Conservation (phyloP, 1,140 invertebrate genomes). For the Dryas iulia region DNA sequence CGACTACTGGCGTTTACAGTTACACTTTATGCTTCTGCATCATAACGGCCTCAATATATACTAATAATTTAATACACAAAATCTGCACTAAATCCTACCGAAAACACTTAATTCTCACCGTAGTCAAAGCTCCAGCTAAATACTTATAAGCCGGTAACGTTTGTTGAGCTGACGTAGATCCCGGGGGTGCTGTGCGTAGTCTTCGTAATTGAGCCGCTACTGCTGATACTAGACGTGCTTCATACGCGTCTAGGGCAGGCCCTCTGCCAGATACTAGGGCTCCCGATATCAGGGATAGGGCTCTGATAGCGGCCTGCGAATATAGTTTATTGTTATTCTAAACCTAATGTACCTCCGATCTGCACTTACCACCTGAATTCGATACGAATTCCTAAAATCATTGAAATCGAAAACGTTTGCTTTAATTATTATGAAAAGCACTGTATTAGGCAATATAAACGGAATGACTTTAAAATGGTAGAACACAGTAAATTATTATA, state of each 20-base stretch:
- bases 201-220: constrained; percentile 86
- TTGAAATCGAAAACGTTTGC: no score
- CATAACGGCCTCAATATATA: no score
- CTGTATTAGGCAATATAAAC: no score
- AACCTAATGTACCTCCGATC: no score
- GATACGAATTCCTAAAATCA: no score
- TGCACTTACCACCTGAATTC: no score
- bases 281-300: constrained; percentile 84
- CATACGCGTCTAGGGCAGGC: constrained; percentile 85
- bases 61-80: not conserved
- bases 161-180: constrained; percentile 37
- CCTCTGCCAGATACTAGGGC: constrained; percentile 84
- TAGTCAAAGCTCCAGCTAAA: constrained; percentile 84
- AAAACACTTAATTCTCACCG: constrained; percentile 79
- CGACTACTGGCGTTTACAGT: not conserved
- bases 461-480: no score
- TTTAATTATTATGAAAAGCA: no score
- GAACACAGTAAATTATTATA: no score
- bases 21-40: no score
- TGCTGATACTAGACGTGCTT: constrained; percentile 87
- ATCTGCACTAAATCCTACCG: not conserved
- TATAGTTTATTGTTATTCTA: no score
- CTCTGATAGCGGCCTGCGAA: constrained; percentile 81
- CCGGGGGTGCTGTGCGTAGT: constrained; percentile 72
- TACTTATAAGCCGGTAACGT: constrained; percentile 81